Conservation (phyloP, 2,888 invertebrate genomes). For the Nemoura dubitans region DNA sequence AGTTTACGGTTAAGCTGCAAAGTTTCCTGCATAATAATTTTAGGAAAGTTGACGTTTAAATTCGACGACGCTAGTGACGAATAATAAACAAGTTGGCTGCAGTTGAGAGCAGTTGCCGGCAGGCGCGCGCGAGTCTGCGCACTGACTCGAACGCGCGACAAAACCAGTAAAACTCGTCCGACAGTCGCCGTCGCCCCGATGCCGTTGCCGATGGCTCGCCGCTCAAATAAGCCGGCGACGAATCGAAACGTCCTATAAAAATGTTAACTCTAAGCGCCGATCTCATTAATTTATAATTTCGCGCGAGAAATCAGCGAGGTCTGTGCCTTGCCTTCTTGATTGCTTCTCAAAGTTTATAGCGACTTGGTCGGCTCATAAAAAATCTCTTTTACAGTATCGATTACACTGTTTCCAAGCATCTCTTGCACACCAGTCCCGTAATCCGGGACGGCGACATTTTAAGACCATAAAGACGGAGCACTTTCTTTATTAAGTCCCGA, state of each 20-base stretch:
- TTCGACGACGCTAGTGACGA: background rate
- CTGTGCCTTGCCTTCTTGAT: background rate
- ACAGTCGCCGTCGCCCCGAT: too few relatives aligned
- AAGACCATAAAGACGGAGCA: background rate
- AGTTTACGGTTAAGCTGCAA: background rate
- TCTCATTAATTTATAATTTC: slow-evolving; percentile 7
- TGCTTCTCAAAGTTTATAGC: background rate
- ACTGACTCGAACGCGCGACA: too few relatives aligned
- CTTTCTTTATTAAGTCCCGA: slow-evolving; percentile 7
- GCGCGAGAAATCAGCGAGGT: background rate
- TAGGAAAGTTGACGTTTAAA: background rate
- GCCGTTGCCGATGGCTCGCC: background rate
- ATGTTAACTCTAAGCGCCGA: background rate
- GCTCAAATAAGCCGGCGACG: too few relatives aligned
- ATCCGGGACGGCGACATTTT: background rate
- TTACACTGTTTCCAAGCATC: background rate
- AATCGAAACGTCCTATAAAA: background rate
- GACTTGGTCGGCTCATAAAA: background rate
- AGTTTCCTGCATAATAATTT: background rate
- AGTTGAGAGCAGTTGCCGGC: background rate
- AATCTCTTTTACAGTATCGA: background rate
- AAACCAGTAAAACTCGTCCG: too few relatives aligned
- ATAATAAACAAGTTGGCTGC: slow-evolving; percentile 12
- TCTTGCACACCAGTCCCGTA: background rate
- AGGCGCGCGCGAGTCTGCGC: background rate